Evolutionary conservation across 2,113 vertebrate genomes (phyloP), one percentile per base, ranked within the genome.

Genomic region (Prionailurus bengalensis): DNA sequence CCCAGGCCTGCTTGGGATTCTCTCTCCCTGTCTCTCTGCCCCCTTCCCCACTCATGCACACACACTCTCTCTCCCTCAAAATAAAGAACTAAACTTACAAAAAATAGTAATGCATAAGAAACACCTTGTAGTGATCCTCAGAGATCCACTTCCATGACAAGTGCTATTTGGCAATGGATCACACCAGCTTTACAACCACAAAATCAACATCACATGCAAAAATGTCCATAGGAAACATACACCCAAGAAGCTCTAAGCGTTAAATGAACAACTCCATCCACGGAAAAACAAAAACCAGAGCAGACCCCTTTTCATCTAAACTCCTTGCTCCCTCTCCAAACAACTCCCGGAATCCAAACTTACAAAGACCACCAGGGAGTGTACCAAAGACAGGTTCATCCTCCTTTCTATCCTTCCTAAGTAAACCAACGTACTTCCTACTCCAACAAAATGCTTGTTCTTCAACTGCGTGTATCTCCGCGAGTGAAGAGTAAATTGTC

Each of bases 101-200:
- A 58, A 58, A 58, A 58, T 21, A 19, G 55, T 58, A 91, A 81
- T 65, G 79, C 55, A 45, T 51, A 61, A 90, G 42, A 81, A 97
- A 89, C 29, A 39, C 51, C 68, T 89, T 94, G 80, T 23, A 89
- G 25, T 94, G 65, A 89, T 94, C 55, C 39, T 78, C 7, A 33
- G 39, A 73, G 42, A 6, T 78, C 45, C 74, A 74, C 81, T 73
- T 16, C 58, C 10, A 48, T 12, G n/a, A 31, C 23, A 36, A 73
- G 31, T 7, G 27, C 84, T 63, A 53, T 80, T 66, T 36, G 51
- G 73, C 73, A 78, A 53, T 9, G 66, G 82, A 39, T 53, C 78
- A 74, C 31, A 36, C n/a, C 39, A 70, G 65, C 61, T 94, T 96
- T 36, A 91, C 17, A 63, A 66, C 55, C 66, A 94, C 10, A 53